Evolutionary conservation across 2,888 invertebrate species (phyloP), one percentile per base, ranked within the genome.

Genomic region (Agrilus cyanescens): DNA sequence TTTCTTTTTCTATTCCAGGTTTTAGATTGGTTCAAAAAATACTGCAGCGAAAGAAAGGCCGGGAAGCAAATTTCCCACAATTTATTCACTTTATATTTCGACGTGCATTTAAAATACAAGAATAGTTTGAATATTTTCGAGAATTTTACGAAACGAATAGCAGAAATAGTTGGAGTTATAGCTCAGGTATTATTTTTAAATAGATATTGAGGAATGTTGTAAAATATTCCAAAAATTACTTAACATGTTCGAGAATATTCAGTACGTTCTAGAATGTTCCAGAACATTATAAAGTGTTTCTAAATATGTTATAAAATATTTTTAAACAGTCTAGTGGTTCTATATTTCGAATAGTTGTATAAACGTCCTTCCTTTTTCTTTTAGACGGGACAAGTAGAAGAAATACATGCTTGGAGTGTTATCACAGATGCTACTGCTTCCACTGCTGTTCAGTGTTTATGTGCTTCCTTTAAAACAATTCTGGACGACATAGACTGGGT

Each of bases 401-500:
- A 58, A 36, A 10, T 25, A 4, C 10, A 10, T 25, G 51, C 52
- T 12, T 63, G 66, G 31, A 63, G 64, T 50, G 60, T 70, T 37
- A 50, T 71, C 29, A 64, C 66, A 31, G 63, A 66, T 36, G 50
- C 50, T 10, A 65, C 63, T 7, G 60, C 60, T 4, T 48, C 59
- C 32, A 60, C 59, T 45, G 57, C 66, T 31, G 61, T 69, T 37
- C 56, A 59, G 20, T 51, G 59, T 20, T 48, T 71, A n/a, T 68
- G 68, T 46, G 55, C 51, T 38, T 53, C 55, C 16, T 48, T 72
- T 12, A 70, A 69, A 51, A 48, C 47, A 16, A 53, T 64, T 39
- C 51, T 70, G 40, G 67, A 68, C 44, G 65, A 68, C 50, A 55
- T 66, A 18, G 68, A 70, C 45, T 65, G 64, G 58, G 52, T 68